Conservation (phyloP, 1,140 invertebrate species). For the Temnothorax nylanderi region DNA sequence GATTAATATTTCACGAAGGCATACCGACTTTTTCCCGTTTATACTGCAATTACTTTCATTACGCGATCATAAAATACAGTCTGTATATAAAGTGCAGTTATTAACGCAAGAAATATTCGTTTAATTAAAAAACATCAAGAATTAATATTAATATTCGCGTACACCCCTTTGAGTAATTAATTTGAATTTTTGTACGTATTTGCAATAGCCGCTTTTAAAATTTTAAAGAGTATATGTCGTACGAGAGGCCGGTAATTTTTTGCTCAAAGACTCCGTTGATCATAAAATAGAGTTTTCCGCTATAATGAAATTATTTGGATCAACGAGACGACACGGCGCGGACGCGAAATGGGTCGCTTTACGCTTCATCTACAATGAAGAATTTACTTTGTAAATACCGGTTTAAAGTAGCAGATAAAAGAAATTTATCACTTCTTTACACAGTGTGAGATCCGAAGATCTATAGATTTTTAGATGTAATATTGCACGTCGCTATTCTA, state of each 20-base stretch:
- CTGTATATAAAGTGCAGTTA: neutral
- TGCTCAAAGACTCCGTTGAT: slow-evolving; percentile 36
- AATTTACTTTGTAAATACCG: slow-evolving; percentile 40
- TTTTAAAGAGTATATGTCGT: neutral
- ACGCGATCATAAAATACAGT: neutral
- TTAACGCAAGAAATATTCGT: slow-evolving; percentile 12
- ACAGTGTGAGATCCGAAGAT: neutral
- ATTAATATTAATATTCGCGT: slow-evolving; percentile 1
- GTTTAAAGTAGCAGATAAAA: slow-evolving; percentile 7
- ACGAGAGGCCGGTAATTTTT: neutral
- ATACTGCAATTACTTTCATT: neutral
- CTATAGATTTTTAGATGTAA: neutral
- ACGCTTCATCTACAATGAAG: slow-evolving; percentile 16
- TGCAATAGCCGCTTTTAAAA: neutral
- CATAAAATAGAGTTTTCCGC: slow-evolving; percentile 37
- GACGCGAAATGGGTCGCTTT: slow-evolving; percentile 45
- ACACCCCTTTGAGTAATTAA: neutral
- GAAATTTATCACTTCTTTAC: neutral
- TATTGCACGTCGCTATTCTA: neutral
- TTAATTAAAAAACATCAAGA: neutral
- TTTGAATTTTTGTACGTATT: slow-evolving; percentile 17
- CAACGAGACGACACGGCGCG: slow-evolving; percentile 26
- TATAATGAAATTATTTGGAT: slow-evolving; percentile 47
- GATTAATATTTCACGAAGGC: neutral
- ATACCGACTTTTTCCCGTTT: neutral